Base-by-base conservation (phyloP, 1,140 invertebrate genomes). In the Drosophila cardini region DNA sequence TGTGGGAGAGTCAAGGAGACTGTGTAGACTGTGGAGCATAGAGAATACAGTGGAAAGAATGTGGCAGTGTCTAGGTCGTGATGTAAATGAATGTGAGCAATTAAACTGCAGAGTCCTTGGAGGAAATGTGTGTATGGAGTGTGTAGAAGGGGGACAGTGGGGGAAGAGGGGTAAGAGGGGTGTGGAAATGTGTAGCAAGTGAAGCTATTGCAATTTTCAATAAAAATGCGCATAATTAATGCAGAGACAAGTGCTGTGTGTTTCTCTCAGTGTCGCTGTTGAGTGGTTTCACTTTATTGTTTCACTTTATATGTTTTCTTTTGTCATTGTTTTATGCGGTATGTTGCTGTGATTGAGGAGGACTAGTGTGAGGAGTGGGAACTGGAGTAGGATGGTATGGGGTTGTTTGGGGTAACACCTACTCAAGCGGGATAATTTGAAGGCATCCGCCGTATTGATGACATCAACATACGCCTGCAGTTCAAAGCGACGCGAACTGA, bases 371-470 rank as follows among this genome's bases (percentile, higher is more conserved):
- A 3, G n/a, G 7, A 36, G 21, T 36, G 48, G 18, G 21, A 18
- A 32, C 15, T 3, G 21, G 21, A 26, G 21, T 26, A 26, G 21
- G 1, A n/a, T n/a, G 15, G 11, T 15, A 16, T 50, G 57, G 30
- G 42, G 58, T 9, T 15, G 21, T 45, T 52, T 18, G 42, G 58
- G 42, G 42, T 40, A 64, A 71, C 92, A 96, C 96, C 96, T 94
- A 98, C 97, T 97, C 53, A 98, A 94, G 93, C 96, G 94, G 36
- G 97, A 97, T 40, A 98, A 94, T 92, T 98, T 98, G 93, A 97
- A 98, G 67, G 97, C 96, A 93, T 98, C 97, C 32, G 96, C 96
- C 30, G 96, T 98, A 92, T 97, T 97, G 91, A 98, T 97, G 85
- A 97, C 95, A 92, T 98, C 96, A 36, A 97, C 96, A 90, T 95